Evolutionary conservation across 2,113 vertebrate genomes (phyloP).

Genomic region (Pangasianodon hypophthalmus): DNA sequence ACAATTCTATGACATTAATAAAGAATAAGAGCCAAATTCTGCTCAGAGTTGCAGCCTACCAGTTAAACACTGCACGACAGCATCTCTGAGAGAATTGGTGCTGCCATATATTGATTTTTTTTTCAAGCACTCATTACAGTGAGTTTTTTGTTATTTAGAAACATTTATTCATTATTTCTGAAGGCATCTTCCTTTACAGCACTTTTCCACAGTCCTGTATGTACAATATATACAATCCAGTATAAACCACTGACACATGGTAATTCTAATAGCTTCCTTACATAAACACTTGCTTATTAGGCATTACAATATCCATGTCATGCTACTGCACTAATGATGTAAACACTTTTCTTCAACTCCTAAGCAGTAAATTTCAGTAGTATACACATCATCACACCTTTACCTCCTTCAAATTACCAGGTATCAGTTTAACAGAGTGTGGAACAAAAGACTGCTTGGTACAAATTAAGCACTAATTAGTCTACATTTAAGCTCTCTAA

Average conservation of each 20-base stretch:
- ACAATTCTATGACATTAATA: background rate
- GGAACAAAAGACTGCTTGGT: background rate
- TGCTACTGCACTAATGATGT: background rate
- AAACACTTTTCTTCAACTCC: background rate
- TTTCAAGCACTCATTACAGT: background rate
- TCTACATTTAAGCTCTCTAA: background rate
- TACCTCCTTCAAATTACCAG: background rate
- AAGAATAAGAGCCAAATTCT: background rate
- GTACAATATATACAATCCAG: background rate
- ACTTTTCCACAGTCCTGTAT: background rate
- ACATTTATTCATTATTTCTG: background rate
- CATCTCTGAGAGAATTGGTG: background rate
- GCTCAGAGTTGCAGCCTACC: background rate
- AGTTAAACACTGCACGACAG: background rate
- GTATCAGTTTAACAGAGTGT: background rate
- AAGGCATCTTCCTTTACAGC: background rate
- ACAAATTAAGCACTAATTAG: conserved; percentile 8
- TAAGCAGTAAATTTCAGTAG: background rate
- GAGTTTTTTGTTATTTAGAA: background rate
- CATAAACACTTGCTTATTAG: background rate
- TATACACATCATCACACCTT: background rate
- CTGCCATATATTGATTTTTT: background rate
- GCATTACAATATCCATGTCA: background rate
- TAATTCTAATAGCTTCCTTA: background rate
- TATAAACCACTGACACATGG: background rate